Evolutionary conservation across 1,140 invertebrate genomes (phyloP), one percentile per base, ranked within the genome.

Genomic region (Sycobia sp.): DNA sequence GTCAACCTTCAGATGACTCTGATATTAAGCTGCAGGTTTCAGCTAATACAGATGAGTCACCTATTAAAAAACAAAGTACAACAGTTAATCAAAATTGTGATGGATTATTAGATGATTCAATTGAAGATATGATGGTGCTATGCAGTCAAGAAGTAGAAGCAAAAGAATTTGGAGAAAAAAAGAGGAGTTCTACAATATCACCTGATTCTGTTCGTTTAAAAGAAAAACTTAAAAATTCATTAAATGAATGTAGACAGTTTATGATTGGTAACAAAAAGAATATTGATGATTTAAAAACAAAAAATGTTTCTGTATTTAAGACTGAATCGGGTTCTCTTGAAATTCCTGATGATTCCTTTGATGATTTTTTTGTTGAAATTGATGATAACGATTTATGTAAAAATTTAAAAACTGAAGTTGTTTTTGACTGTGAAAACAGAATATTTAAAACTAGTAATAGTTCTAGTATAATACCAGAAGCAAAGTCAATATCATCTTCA

Each of bases 141-240:
- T 78, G 76, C 39, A 77, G 73, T 67, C 76, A 78, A 50, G 72
- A 78, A 56, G 62, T 77, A n/a, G 76, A 78, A 32, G 67, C 71
- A 32, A 73, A 70, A 49, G 55, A 62, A 36, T 60, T 57, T n/a
- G 36, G 9, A 20, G 39, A 16, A 4, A n/a, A 59, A 34, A 62
- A 53, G 9, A 46, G 11, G 3, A 14, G 64, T 29, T 18, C 2
- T 51, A 29, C 4, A 29, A 44, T 3, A 22, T 60, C 57, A 5
- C 47, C 41, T 23, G 9, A 34, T 16, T 22, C 44, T 10, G 44
- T 7, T 36, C n/a, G n/a, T n/a, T 61, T 41, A 9, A 67, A 36
- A 36, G 43, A 59, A 46, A 32, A 13, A 11, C 39, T 14, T 29
- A 29, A 29, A 13, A 54, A 20, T 23, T 18, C n/a, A 18, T 29